Percentiles rank a stretch among this genome's conserved stretches.
These are phyloP conservation scores for Synanthedon myopaeformis DNA, from an alignment of 2,888 invertebrate species.

Conservation along the genomic window DNA sequence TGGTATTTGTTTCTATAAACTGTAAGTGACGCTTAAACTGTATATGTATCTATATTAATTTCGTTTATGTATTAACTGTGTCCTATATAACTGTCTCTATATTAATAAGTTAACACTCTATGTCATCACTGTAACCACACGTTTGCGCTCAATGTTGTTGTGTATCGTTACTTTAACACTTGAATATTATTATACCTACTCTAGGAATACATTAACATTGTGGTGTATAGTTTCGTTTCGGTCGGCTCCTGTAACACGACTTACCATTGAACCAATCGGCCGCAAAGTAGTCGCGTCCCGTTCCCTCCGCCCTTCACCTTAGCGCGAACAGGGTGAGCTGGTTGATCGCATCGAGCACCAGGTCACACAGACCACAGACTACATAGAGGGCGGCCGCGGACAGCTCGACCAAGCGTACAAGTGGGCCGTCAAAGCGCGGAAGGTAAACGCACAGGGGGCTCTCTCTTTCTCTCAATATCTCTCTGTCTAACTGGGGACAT, in stretches of 20 bases:
- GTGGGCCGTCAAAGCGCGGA: constrained; percentile 89
- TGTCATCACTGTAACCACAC: constrained; percentile 25
- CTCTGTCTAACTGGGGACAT: too few relatives aligned
- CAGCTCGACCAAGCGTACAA: constrained; percentile 83
- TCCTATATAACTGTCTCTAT: constrained; percentile 16
- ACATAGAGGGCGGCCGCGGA: constrained; percentile 82
- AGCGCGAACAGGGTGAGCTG: constrained; percentile 86
- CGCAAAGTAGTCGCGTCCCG: constrained; percentile 31
- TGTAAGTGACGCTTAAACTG: constrained; percentile 11
- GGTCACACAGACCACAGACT: constrained; percentile 87
- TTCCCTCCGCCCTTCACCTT: constrained; percentile 48
- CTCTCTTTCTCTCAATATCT: too few relatives aligned
- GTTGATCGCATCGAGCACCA: constrained; percentile 95
- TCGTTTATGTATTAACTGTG: constrained; percentile 30
- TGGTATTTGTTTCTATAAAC: constrained; percentile 37
- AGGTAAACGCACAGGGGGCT: constrained; percentile 71
- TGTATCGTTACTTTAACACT: too few relatives aligned
- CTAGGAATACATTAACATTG: constrained; percentile 33
- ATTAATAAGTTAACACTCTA: constrained; percentile 23
- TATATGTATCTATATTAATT: constrained; percentile 11
- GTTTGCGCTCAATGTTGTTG: constrained; percentile 15
- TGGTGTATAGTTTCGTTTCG: constrained; percentile 31
- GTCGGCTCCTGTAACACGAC: constrained; percentile 41
- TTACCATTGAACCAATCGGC: constrained; percentile 63
- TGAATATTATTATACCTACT: constrained; percentile 7